Percentiles rank a stretch among this genome's conserved stretches.
phyloP scores from a whole-genome alignment of 2,888 invertebrate genomes.

The Venustoraphidia nigricollis region DNA sequence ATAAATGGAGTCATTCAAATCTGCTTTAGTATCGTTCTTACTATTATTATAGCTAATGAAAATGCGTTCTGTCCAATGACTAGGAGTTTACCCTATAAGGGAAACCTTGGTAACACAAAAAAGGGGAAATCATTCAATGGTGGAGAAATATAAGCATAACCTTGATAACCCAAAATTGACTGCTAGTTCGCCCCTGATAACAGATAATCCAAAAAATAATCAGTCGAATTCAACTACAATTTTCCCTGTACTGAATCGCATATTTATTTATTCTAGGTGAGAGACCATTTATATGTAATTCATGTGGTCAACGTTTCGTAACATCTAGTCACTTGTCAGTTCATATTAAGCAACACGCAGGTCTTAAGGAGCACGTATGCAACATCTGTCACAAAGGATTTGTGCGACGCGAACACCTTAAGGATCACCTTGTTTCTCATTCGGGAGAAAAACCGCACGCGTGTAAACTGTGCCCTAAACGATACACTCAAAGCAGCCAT shows the following conservation, averaged over 20 bases:
- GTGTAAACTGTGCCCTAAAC: conserved; percentile 30
- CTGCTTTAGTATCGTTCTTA: too few relatives aligned
- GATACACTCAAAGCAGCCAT: conserved; percentile 21
- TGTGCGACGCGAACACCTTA: conserved; percentile 32
- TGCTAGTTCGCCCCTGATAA: too few relatives aligned
- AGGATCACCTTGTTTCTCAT: conserved; percentile 36
- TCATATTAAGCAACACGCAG: conserved; percentile 20
- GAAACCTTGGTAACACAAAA: too few relatives aligned
- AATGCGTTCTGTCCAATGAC: too few relatives aligned
- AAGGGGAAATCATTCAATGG: too few relatives aligned
- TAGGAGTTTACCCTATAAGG: too few relatives aligned
- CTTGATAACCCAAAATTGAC: too few relatives aligned
- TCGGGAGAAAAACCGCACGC: conserved; percentile 41
- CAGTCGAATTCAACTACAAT: too few relatives aligned
- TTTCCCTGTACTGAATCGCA: too few relatives aligned
- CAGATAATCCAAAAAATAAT: neutral
- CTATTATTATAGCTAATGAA: too few relatives aligned
- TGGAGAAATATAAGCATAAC: too few relatives aligned
- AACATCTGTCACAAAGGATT: conserved; percentile 36
- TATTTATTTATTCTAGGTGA: conserved; percentile 9
- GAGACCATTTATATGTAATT: conserved; percentile 17
- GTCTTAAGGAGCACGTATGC: conserved; percentile 24
- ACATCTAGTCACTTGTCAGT: conserved; percentile 21
- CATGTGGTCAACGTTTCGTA: conserved; percentile 19
- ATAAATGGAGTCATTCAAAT: too few relatives aligned